These are phyloP conservation scores for Idris sp. DNA, from an alignment of 1,140 invertebrate genomes.

Conservation along the genomic window DNA sequence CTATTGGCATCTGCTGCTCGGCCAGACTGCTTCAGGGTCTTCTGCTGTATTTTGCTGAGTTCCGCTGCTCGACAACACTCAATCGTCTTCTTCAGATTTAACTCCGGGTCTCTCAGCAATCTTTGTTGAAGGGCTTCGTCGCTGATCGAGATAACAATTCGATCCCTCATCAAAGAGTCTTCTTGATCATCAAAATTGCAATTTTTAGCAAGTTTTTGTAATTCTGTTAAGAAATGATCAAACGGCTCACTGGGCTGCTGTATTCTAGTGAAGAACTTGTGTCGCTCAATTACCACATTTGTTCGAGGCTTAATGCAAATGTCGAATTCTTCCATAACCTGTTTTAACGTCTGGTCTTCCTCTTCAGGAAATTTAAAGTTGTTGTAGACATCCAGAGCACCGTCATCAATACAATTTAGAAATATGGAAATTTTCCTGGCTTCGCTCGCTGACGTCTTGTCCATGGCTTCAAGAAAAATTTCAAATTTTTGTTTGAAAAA, in stretches of 20 bases:
- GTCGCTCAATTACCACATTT: constrained; percentile 7
- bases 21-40: neutral
- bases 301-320: constrained; percentile 2
- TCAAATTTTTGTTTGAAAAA: constrained; percentile 17
- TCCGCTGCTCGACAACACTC: constrained; percentile 4
- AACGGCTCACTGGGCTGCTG: constrained; percentile 20
- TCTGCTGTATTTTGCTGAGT: neutral
- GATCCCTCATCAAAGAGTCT: constrained; percentile 13
- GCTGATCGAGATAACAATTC: constrained; percentile 5
- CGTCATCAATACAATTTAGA: constrained; percentile 14
- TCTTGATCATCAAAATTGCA: constrained; percentile 15
- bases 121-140: constrained; percentile 12
- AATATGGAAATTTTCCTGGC: constrained; percentile 6
- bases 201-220: constrained; percentile 7
- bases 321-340: constrained; percentile 11
- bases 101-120: neutral
- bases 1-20: too few relatives aligned
- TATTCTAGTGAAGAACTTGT: constrained; percentile 12
- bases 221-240: constrained; percentile 15
- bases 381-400: constrained; percentile 11
- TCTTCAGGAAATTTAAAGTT: neutral
- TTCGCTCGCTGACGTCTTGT: neutral
- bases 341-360: neutral
- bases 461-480: constrained; percentile 6
- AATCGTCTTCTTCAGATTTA: constrained; percentile 1